These are phyloP conservation scores for Aphidius gifuensis DNA, from an alignment of 1,140 invertebrate species.

Conservation along the genomic window DNA sequence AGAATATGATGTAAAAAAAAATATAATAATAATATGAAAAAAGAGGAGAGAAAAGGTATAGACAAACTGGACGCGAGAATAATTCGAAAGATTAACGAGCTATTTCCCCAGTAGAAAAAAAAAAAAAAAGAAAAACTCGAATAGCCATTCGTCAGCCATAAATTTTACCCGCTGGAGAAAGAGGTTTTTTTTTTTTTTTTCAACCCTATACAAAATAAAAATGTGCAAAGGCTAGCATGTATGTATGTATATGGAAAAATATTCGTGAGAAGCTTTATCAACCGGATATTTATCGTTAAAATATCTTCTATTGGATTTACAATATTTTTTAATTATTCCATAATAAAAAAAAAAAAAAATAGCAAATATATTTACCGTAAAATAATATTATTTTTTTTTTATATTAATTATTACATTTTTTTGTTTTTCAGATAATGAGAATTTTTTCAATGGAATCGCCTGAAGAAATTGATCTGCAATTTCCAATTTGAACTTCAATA, in stretches of 20 bases:
- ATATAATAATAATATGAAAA: conserved; percentile 37
- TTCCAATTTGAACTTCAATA: too few relatives aligned
- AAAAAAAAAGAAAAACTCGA: conserved; percentile 34
- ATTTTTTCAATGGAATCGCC: too few relatives aligned
- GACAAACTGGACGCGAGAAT: conserved; percentile 41
- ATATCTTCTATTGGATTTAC: conserved; percentile 31
- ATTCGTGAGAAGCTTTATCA: conserved; percentile 40
- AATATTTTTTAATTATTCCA: too few relatives aligned
- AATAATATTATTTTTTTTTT: too few relatives aligned
- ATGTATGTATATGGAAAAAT: conserved; percentile 18
- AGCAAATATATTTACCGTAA: too few relatives aligned
- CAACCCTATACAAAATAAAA: conserved; percentile 42
- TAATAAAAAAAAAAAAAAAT: too few relatives aligned
- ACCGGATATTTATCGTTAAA: conserved; percentile 47
- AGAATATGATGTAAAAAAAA: too few relatives aligned
- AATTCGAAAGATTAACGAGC: conserved; percentile 48
- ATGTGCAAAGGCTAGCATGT: conserved; percentile 25
- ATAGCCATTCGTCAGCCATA: conserved; percentile 43
- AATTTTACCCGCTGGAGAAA: conserved; percentile 19
- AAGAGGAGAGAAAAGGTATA: conserved; percentile 35
- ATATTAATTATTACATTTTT: too few relatives aligned
- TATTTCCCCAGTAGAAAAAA: conserved; percentile 36
- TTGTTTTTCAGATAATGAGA: too few relatives aligned
- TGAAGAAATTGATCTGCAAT: too few relatives aligned
- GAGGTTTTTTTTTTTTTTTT: not conserved